Conservation (phyloP, 2,888 invertebrate genomes). For the Pinctada fucata region DNA sequence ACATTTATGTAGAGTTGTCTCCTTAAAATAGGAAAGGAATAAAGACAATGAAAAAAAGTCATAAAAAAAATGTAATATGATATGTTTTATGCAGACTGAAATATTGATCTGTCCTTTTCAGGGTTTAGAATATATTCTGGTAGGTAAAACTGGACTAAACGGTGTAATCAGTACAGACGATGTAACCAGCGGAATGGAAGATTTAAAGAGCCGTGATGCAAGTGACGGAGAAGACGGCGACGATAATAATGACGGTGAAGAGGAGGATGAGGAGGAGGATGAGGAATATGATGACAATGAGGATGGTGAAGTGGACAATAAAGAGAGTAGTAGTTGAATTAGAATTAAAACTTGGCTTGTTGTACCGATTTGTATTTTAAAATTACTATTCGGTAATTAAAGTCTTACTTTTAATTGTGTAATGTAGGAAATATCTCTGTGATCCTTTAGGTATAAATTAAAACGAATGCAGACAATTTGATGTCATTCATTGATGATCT, state of each 20-base stretch:
- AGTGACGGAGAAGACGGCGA: constrained; percentile 35
- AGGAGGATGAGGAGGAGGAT: constrained; percentile 33
- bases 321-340: not conserved
- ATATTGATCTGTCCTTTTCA: constrained; percentile 30
- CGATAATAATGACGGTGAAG: constrained; percentile 40
- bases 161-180: constrained; percentile 22
- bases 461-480: too few relatives aligned
- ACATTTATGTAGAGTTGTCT: not conserved
- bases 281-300: constrained; percentile 18
- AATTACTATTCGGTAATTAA: not conserved
- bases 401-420: too few relatives aligned
- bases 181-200: constrained; percentile 30
- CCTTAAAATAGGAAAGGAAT: too few relatives aligned
- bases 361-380: not conserved
- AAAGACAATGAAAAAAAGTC: too few relatives aligned
- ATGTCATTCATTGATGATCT: too few relatives aligned
- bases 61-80: too few relatives aligned
- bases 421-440: too few relatives aligned
- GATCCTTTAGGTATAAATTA: too few relatives aligned
- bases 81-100: too few relatives aligned
- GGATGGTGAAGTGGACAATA: constrained; percentile 16
- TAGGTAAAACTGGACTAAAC: constrained; percentile 54
- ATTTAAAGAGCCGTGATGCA: constrained; percentile 36
- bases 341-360: not conserved
- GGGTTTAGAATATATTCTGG: constrained; percentile 65